These are phyloP conservation scores for Operophtera brumata DNA, from an alignment of 2,888 invertebrate species.

Conservation along the genomic window DNA sequence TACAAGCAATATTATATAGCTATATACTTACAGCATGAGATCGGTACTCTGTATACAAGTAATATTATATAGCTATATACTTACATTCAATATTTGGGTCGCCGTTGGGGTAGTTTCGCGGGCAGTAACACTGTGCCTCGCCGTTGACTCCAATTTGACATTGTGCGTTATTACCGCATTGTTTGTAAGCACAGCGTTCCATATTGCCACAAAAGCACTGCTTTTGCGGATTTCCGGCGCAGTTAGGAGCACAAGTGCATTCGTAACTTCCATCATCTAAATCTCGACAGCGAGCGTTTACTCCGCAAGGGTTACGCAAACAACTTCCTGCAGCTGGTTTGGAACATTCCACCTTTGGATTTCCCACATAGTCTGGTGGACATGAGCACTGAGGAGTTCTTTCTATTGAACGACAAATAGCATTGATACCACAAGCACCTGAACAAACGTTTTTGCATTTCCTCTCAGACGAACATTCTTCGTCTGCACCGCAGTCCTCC, in stretches of 20 bases:
- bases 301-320: slow-evolving; percentile 90
- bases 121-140: slow-evolving; percentile 92
- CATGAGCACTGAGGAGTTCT: slow-evolving; percentile 91
- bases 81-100: slow-evolving; percentile 93
- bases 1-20: background rate
- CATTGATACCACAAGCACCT: slow-evolving; percentile 90
- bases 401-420: slow-evolving; percentile 90
- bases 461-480: slow-evolving; percentile 85
- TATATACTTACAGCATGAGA: slow-evolving; percentile 81
- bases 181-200: slow-evolving; percentile 88
- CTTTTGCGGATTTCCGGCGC: slow-evolving; percentile 89
- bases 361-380: slow-evolving; percentile 88
- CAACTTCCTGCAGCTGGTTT: slow-evolving; percentile 87
- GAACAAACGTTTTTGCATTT: slow-evolving; percentile 91
- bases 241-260: slow-evolving; percentile 89
- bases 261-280: slow-evolving; percentile 87
- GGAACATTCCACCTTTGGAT: slow-evolving; percentile 88
- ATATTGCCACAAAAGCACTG: slow-evolving; percentile 89
- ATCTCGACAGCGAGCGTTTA: slow-evolving; percentile 90
- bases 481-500: slow-evolving; percentile 88
- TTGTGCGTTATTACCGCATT: slow-evolving; percentile 91
- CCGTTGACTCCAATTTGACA: slow-evolving; percentile 86
- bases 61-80: slow-evolving; percentile 48
- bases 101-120: slow-evolving; percentile 89
- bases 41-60: background rate